Evolutionary conservation across 1,140 invertebrate species (phyloP).

Genomic region (Triops cancriformis): DNA sequence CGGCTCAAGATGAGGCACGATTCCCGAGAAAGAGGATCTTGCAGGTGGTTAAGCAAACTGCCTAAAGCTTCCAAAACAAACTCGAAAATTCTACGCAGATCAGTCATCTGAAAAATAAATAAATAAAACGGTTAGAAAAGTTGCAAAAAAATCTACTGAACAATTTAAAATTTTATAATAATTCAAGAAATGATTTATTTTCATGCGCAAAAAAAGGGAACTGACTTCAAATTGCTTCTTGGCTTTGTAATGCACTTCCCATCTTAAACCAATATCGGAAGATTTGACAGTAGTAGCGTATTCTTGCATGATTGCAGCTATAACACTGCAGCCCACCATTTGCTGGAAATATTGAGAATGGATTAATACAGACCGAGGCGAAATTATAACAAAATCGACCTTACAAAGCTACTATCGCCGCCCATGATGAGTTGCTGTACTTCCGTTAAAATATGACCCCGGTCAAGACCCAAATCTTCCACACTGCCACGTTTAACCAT

Average conservation of each 20-base stretch:
- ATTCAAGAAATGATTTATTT: not conserved
- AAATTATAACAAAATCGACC: not conserved
- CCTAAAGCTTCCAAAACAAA: conserved; percentile 51
- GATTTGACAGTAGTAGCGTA: conserved; percentile 76
- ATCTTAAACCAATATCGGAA: conserved; percentile 72
- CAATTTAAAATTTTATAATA: not conserved
- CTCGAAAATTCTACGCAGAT: conserved; percentile 70
- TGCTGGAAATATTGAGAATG: conserved; percentile 42
- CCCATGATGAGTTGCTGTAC: conserved; percentile 58
- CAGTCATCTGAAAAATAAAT: conserved; percentile 44
- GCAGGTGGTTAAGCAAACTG: conserved; percentile 47
- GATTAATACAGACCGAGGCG: conserved; percentile 36
- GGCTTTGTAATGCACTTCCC: conserved; percentile 73
- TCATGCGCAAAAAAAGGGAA: not conserved
- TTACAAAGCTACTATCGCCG: conserved; percentile 42
- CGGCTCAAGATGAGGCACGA: conserved; percentile 47
- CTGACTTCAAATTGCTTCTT: conserved; percentile 73
- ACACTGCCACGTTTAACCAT: conserved; percentile 74
- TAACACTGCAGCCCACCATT: conserved; percentile 67
- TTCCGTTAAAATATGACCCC: conserved; percentile 60
- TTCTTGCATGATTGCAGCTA: conserved; percentile 74
- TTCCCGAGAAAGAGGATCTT: conserved; percentile 42
- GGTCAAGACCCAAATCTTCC: conserved; percentile 57
- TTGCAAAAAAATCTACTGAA: not conserved
- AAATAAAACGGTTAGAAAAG: conserved; percentile 1